Base-by-base conservation (phyloP, 2,888 invertebrate species). In the Phalera bucephala region DNA sequence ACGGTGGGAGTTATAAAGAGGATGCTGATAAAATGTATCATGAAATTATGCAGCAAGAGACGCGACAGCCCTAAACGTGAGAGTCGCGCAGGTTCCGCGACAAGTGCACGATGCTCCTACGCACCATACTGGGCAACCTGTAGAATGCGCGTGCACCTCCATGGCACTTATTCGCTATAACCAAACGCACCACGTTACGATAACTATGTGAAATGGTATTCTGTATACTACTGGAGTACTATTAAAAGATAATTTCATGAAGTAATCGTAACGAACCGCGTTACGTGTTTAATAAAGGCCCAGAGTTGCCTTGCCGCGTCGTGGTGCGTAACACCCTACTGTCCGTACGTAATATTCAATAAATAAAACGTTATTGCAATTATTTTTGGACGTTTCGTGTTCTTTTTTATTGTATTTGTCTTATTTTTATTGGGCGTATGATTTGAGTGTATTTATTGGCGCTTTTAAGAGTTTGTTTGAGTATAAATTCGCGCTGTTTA, bases 71-170 rank as follows among this genome's bases (percentile, higher is more conserved):
- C 27, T 26, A 21, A 21, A 10, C n/a, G 13, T 8, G 33, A 40
- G 35, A 38, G 30, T 36, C 31, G 45, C 34, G 31, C 50, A 54
- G 58, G 60, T 44, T 49, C 56, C 46, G 60, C 49, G 64, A 69
- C 78, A 72, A 77, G 78, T 75, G 72, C 58, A 30, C 36, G 58
- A 46, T 53, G 56, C 46, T 32, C 41, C 57, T 70, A 60, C 66
- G 42, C 33, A 28, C 83, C 81, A 54, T 80, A 80, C 55, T 58
- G 42, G 79, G 84, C 45, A 80, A 71, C 77, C 52, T 48, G 84
- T 83, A 83, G 85, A 85, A 85, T 84, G 82, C 63, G 56, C 63
- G 40, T 37, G 43, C 55, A 56, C 51, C 49, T 62, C 66, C 62
- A 17, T 3, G 50, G 64, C n/a, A n/a, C n/a, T n/a, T n/a, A n/a